These are phyloP conservation scores for Nephotettix cincticeps DNA, from an alignment of 1,140 invertebrate genomes.

Conservation along the genomic window DNA sequence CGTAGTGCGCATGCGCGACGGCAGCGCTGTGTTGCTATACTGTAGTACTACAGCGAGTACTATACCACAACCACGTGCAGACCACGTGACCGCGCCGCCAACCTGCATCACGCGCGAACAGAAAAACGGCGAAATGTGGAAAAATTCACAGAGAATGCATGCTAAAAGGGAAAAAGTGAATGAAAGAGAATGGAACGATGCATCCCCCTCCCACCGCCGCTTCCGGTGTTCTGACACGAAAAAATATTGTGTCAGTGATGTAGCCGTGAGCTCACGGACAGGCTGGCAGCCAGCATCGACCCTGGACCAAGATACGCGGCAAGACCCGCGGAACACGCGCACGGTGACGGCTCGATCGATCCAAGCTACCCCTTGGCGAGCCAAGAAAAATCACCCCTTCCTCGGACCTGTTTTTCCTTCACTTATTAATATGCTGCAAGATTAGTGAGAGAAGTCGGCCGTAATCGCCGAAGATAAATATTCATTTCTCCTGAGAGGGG, in stretches of 20 bases:
- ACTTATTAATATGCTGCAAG: conserved; percentile 24
- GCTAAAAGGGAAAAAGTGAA: neutral
- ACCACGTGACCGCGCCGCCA: too few species aligned
- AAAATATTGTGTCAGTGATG: conserved; percentile 8
- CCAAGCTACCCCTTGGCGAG: conserved; percentile 6
- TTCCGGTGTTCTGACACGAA: conserved; percentile 20
- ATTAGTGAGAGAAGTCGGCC: conserved; percentile 19
- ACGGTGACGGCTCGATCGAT: conserved; percentile 16
- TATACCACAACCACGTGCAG: neutral
- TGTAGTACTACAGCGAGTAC: conserved; percentile 1
- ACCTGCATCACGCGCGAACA: too few species aligned
- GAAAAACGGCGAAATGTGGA: neutral
- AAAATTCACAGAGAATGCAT: neutral
- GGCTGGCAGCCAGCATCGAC: neutral
- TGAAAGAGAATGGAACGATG: neutral
- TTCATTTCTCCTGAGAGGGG: conserved; percentile 27
- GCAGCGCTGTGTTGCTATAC: neutral
- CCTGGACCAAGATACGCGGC: neutral
- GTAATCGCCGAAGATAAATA: conserved; percentile 32
- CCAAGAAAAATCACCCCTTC: conserved; percentile 25
- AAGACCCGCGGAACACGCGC: neutral
- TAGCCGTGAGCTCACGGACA: neutral
- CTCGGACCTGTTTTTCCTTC: conserved; percentile 22
- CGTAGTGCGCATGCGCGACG: neutral
- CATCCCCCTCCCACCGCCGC: neutral